These are phyloP conservation scores for Chascanopsetta lugubris DNA, from an alignment of 2,113 vertebrate genomes.

Conservation along the genomic window DNA sequence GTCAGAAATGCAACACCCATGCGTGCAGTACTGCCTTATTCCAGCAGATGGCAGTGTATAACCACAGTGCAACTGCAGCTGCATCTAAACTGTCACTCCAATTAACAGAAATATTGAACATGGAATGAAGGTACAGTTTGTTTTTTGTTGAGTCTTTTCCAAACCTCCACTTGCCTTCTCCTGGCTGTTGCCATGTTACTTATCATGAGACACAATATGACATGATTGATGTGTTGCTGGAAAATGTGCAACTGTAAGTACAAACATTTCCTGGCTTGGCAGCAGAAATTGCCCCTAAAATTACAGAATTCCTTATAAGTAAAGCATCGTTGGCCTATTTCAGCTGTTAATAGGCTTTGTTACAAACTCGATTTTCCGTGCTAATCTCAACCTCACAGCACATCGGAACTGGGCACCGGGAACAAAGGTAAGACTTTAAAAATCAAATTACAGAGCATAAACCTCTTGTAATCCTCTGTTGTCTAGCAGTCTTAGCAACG, in stretches of 20 bases:
- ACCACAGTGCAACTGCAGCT: background rate
- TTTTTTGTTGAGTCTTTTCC: background rate
- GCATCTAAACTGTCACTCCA: background rate
- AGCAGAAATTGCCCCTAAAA: conserved; percentile 11
- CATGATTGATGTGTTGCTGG: background rate
- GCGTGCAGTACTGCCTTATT: background rate
- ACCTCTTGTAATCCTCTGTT: conserved; percentile 78
- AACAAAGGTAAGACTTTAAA: conserved; percentile 80
- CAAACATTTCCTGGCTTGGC: conserved; percentile 19
- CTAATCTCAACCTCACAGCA: conserved; percentile 74
- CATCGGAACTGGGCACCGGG: conserved; percentile 62
- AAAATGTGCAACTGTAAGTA: conserved; percentile 3
- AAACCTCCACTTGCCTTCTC: background rate
- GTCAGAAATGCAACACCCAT: background rate
- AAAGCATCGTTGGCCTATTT: conserved; percentile 69
- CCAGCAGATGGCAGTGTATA: conserved; percentile 67
- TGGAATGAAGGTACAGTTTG: background rate
- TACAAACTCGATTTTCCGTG: conserved; percentile 62
- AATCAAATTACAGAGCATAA: conserved; percentile 75
- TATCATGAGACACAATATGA: background rate
- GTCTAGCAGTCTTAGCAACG: conserved; percentile 58
- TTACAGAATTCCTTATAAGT: conserved; percentile 27
- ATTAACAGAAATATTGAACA: background rate
- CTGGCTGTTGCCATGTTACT: background rate
- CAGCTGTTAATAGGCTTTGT: conserved; percentile 79